Evolutionary conservation across 2,888 invertebrate genomes (phyloP).

Genomic region (Xestoiulus laeticollis): DNA sequence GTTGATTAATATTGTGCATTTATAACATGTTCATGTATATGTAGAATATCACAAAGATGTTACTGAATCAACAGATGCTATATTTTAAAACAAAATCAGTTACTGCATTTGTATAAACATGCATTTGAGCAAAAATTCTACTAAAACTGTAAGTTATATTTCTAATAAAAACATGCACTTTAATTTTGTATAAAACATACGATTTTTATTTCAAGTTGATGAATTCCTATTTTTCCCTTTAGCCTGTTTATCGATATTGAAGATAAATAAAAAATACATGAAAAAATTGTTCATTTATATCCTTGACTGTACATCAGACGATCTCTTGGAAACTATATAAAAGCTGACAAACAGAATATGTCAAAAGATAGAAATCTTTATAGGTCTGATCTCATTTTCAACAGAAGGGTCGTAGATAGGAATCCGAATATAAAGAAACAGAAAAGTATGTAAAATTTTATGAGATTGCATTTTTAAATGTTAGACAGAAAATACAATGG

Average conservation of each 20-base stretch:
- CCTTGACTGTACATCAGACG: not conserved
- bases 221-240: not conserved
- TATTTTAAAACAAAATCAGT: no score
- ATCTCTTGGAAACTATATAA: not conserved
- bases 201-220: not conserved
- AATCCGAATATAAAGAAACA: not conserved
- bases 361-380: conserved; percentile 23
- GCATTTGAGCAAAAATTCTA: no score
- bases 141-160: no score
- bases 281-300: not conserved
- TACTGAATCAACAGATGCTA: no score
- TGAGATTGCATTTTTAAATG: conserved; percentile 41
- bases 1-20: no score
- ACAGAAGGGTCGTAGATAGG: not conserved
- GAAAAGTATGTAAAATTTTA: conserved; percentile 25
- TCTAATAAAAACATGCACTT: no score
- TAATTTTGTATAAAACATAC: not conserved
- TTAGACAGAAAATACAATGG: not conserved
- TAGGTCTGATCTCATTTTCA: conserved; percentile 32
- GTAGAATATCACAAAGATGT: no score
- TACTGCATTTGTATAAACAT: no score
- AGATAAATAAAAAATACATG: not conserved
- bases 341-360: conserved; percentile 24
- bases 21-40: no score
- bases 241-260: not conserved